phyloP scores from a whole-genome alignment of 53 echinoderm and acorn worm species.

The Mesocentrotus franciscanus region DNA sequence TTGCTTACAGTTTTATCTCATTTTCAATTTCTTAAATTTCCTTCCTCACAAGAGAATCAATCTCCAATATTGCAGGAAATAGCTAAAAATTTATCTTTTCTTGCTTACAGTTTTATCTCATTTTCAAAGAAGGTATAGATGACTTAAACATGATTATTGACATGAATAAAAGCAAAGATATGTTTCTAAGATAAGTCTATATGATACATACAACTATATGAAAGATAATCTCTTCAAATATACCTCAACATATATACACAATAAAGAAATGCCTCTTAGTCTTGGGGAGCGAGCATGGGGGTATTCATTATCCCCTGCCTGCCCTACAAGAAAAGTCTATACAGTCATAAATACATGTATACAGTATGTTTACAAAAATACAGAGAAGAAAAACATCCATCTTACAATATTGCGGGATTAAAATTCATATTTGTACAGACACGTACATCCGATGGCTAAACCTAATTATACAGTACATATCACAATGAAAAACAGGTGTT shows the following conservation, averaged over 20 bases:
- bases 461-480: constrained; percentile 48
- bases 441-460: neutral
- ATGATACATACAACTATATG: constrained; percentile 56
- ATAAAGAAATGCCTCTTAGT: constrained; percentile 29
- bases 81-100: neutral
- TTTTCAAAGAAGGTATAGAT: neutral
- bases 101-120: neutral
- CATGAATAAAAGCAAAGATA: constrained; percentile 47
- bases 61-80: neutral
- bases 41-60: neutral
- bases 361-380: constrained; percentile 62
- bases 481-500: constrained; percentile 5
- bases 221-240: constrained; percentile 46
- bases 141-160: constrained; percentile 26
- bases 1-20: neutral
- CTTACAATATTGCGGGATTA: constrained; percentile 56
- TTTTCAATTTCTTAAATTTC: neutral
- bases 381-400: constrained; percentile 6
- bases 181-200: constrained; percentile 25
- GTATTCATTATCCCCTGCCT: neutral
- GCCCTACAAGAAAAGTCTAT: neutral
- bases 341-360: constrained; percentile 63
- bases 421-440: constrained; percentile 36
- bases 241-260: constrained; percentile 61
- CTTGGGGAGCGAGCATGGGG: neutral